Evolutionary conservation across 2,113 vertebrate species (phyloP).

Genomic region (Erythrocebus patas): DNA sequence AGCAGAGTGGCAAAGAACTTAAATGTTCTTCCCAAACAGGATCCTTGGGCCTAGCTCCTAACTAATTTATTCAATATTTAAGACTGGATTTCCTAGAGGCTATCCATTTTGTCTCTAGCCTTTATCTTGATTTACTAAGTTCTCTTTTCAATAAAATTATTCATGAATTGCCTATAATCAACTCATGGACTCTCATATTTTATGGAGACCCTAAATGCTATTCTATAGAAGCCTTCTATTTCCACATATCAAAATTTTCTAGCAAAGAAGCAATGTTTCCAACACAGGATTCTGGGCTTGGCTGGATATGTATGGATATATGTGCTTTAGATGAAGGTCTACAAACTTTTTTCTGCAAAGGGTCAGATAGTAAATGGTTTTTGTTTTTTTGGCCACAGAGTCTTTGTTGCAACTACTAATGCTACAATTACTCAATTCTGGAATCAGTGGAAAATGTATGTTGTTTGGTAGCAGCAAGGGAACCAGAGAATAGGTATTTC

Average conservation of each 20-base stretch:
- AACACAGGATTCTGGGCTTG: neutral
- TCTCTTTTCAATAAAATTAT: neutral
- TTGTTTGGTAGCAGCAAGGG: neutral
- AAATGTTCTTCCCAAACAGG: neutral
- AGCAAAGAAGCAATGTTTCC: neutral
- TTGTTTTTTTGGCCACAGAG: neutral
- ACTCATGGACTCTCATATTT: neutral
- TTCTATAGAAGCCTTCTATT: neutral
- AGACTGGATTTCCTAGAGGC: neutral
- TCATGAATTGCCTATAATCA: neutral
- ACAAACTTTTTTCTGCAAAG: neutral
- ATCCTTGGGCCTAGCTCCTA: neutral
- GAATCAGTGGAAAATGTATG: neutral
- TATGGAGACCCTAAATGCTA: neutral
- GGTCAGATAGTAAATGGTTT: neutral
- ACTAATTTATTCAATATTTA: neutral
- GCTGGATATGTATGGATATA: neutral
- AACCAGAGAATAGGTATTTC: neutral
- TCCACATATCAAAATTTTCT: neutral
- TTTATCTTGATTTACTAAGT: neutral
- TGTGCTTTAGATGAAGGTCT: neutral
- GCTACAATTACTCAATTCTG: neutral
- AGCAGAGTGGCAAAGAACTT: neutral
- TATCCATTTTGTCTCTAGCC: neutral
- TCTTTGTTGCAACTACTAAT: neutral